Evolutionary conservation across 2,113 vertebrate species (phyloP), one percentile per base, ranked within the genome.

Genomic region (Phrynosoma platyrhinos): DNA sequence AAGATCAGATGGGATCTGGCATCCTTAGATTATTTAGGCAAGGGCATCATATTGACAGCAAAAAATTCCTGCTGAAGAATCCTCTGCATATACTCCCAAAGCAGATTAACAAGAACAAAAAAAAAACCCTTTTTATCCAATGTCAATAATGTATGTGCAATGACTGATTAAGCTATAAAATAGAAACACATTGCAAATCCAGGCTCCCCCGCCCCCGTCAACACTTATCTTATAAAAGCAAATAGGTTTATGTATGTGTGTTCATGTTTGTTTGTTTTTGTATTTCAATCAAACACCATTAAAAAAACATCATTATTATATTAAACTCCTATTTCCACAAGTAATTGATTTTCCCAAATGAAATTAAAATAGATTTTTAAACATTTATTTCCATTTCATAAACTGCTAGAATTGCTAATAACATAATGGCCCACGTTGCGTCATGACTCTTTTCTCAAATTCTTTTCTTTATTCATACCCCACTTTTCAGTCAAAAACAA

Each of bases 21-120:
- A 6, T 6, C 42, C 42, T 47, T 47, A 47, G 47, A 6, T 1
- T 7, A 47, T 47, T 47, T 47, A 47, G 47, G 47, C 47, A 47
- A 4, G 47, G 47, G 47, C 47, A 47, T 47, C 47, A 47, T 47
- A 55, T 0, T 0, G 42, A 69, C 1, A 27, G 16, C 1, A 6
- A 0, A 2, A 1, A 0, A 8, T 3, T 0, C 3, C 20, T 0
- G 0, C 16, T 36, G 36, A 12, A 91, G 27, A 82, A 89, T 76
- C 83, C 2, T 2, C 1, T 81, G n/a, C 10, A 71, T 25, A 9
- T 27, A 3, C 23, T 36, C 47, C 76, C 79, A 82, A 85, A 89
- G 0, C 14, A 23, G 13, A 1, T 75, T 83, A 5, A 30, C 36
- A 76, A 27, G 25, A 52, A 55, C 6, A 53, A 62, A 8, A 85